Evolutionary conservation across 2,113 vertebrate species (phyloP).

Genomic region (Cricetomys ansorgei): DNA sequence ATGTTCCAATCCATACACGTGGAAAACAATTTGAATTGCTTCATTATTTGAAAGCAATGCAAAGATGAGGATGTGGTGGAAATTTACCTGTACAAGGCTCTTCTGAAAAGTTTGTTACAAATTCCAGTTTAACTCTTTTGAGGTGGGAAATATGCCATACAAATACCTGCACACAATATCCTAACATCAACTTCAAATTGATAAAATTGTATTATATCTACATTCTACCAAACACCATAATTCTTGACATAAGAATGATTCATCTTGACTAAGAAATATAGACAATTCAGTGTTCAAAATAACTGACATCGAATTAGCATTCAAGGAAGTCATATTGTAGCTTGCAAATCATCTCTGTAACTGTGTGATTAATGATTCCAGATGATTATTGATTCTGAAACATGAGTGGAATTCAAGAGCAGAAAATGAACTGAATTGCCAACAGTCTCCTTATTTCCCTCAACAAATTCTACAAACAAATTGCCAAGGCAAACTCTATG

Average conservation of each 20-base stretch:
- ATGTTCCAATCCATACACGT: slow-evolving; percentile 75
- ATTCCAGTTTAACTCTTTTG: slow-evolving; percentile 33
- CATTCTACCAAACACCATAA: neutral
- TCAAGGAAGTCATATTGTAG: neutral
- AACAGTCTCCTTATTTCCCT: rapidly evolving
- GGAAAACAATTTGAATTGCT: slow-evolving; percentile 66
- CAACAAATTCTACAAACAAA: neutral
- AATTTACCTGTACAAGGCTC: neutral
- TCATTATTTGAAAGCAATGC: slow-evolving; percentile 71
- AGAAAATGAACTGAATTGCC: neutral
- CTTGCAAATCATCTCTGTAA: neutral
- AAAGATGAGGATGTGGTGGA: neutral
- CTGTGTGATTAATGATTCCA: neutral
- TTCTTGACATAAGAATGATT: neutral
- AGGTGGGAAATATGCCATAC: neutral
- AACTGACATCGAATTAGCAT: neutral
- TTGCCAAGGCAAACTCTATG: neutral
- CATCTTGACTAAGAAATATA: neutral
- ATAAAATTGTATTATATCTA: neutral
- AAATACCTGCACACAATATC: neutral
- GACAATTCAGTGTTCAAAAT: neutral
- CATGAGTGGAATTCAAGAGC: neutral
- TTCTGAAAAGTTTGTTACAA: neutral
- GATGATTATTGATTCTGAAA: neutral
- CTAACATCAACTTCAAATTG: neutral